Percentiles rank a stretch among this genome's conserved stretches.
phyloP scores from a whole-genome alignment of 2,113 vertebrate species.

The Prunella himalayana region DNA sequence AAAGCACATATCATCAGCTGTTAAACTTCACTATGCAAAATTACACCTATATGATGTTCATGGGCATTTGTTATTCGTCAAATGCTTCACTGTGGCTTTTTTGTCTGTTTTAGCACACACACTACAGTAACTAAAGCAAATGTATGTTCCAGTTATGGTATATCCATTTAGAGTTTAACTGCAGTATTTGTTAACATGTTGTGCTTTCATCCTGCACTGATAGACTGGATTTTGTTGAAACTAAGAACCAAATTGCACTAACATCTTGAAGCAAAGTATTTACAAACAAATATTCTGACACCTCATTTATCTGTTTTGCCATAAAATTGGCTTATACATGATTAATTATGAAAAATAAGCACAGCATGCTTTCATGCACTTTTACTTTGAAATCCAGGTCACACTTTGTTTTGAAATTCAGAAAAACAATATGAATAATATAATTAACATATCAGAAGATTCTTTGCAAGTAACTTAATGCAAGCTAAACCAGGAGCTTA shows the following conservation, averaged over 20 bases:
- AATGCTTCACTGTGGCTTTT: background rate
- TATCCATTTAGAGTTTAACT: background rate
- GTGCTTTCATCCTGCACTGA: background rate
- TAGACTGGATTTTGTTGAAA: background rate
- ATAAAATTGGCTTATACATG: constrained; percentile 45
- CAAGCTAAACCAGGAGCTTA: background rate
- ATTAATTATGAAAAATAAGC: constrained; percentile 58
- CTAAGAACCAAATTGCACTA: background rate
- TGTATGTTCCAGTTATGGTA: background rate
- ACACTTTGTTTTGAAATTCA: constrained; percentile 38
- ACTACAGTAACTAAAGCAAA: background rate
- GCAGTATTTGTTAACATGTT: background rate
- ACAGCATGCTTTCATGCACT: constrained; percentile 31
- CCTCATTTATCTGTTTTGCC: constrained; percentile 35
- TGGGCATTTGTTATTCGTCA: background rate
- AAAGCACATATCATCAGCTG: background rate
- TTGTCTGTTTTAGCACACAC: background rate
- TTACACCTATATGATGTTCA: background rate
- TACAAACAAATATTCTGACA: constrained; percentile 44
- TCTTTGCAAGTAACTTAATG: constrained; percentile 4
- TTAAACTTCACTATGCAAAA: background rate
- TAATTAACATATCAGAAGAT: constrained; percentile 53
- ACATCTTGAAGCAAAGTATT: constrained; percentile 23
- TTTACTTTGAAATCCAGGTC: constrained; percentile 56
- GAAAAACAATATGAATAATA: constrained; percentile 28